A percentile compares a stretch with the other conserved stretches of the same genome.
Conservation (phyloP, 2,113 vertebrate species). For the Gnathonemus echidnorhynchus region DNA sequence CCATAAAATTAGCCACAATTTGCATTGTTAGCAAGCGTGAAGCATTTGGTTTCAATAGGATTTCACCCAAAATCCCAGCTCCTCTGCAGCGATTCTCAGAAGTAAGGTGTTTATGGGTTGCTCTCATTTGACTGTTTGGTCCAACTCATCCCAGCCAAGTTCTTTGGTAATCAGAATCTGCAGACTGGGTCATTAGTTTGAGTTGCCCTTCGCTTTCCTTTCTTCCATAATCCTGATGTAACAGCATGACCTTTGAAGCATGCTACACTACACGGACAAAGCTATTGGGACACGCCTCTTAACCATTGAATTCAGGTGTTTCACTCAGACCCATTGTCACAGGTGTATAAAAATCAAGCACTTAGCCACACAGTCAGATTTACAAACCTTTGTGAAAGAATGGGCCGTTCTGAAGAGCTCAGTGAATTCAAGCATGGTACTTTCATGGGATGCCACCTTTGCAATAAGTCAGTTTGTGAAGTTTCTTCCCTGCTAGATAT, state of each 20-base stretch:
- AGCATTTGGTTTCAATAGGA: too few relatives aligned
- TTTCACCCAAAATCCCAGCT: too few relatives aligned
- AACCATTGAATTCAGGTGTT: background rate
- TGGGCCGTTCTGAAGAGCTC: background rate
- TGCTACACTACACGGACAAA: background rate
- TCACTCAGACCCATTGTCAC: background rate
- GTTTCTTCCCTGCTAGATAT: background rate
- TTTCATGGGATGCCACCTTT: background rate
- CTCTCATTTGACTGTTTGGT: background rate
- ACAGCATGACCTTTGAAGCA: background rate
- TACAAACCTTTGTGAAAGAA: background rate
- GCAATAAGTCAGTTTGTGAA: background rate
- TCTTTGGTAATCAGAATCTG: background rate
- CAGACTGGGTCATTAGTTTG: background rate
- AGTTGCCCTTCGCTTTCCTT: too few relatives aligned
- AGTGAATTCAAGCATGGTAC: background rate
- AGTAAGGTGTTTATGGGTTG: too few relatives aligned
- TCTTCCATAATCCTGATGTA: background rate
- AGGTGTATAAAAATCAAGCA: background rate
- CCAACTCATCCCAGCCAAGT: background rate
- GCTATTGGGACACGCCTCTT: background rate
- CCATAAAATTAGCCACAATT: background rate
- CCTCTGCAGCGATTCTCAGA: too few relatives aligned
- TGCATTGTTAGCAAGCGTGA: background rate
- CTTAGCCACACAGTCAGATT: background rate